These are phyloP conservation scores for Torymus auratus DNA, from an alignment of 2,888 invertebrate species.

Conservation along the genomic window DNA sequence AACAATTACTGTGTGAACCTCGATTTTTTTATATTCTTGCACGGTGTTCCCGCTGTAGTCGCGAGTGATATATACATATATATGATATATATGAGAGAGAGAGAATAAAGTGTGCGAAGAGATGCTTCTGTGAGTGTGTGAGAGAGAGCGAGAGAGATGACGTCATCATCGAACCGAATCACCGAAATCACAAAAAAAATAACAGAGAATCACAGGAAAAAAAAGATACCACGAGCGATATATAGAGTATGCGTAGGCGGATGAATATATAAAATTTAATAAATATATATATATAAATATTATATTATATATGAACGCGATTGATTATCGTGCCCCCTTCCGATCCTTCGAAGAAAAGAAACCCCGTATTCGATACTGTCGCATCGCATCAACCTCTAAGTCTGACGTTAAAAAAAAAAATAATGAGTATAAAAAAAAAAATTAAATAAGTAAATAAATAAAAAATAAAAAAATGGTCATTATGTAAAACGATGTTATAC, in stretches of 20 bases:
- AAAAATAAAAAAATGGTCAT: slow-evolving; percentile 42
- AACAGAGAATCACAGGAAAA: background rate
- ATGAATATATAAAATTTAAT: slow-evolving; percentile 43
- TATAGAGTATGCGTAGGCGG: slow-evolving; percentile 12
- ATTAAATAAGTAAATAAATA: slow-evolving; percentile 22
- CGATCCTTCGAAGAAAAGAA: slow-evolving; percentile 50
- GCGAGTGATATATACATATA: slow-evolving; percentile 35
- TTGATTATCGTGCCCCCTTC: slow-evolving; percentile 58
- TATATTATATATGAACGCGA: slow-evolving; percentile 48
- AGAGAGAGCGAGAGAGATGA: slow-evolving; percentile 1
- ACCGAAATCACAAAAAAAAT: slow-evolving; percentile 15
- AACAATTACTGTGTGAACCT: slow-evolving; percentile 40
- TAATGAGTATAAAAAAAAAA: slow-evolving; percentile 50
- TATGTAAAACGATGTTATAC: slow-evolving; percentile 59
- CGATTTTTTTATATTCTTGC: slow-evolving; percentile 53
- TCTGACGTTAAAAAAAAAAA: slow-evolving; percentile 56
- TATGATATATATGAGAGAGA: slow-evolving; percentile 12
- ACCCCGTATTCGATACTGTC: slow-evolving; percentile 56
- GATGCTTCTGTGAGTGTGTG: slow-evolving; percentile 20
- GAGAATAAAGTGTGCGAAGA: background rate
- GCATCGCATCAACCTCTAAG: slow-evolving; percentile 58
- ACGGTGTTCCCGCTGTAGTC: slow-evolving; percentile 52
- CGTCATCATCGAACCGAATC: slow-evolving; percentile 36
- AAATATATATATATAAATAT: slow-evolving; percentile 49
- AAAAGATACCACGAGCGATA: slow-evolving; percentile 15